These are phyloP conservation scores for Morelia viridis DNA, from an alignment of 2,797 vertebrate species.

Conservation along the genomic window DNA sequence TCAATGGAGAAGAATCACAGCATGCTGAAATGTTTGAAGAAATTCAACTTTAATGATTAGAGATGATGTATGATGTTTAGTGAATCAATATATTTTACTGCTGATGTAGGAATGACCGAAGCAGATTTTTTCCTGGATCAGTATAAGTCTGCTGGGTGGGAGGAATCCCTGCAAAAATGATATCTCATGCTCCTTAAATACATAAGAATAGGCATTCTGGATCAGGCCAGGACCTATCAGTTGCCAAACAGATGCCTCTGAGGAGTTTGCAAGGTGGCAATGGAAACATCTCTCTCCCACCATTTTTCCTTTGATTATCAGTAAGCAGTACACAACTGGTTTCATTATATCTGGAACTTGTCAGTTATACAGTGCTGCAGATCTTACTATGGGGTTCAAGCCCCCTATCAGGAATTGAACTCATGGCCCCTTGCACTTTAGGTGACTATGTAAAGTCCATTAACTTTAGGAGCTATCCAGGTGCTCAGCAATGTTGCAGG, in stretches of 20 bases:
- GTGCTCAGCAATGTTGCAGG: not conserved
- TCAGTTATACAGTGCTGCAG: not conserved
- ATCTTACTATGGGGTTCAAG: not conserved
- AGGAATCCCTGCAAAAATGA: not conserved
- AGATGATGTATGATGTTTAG: not conserved
- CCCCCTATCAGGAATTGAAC: not conserved
- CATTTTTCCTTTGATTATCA: not conserved
- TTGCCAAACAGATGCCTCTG: not conserved
- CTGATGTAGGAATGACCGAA: not conserved
- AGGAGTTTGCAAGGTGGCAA: not conserved
- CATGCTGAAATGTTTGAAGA: not conserved
- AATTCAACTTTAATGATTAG: not conserved
- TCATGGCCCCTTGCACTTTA: not conserved
- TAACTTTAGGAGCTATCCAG: not conserved
- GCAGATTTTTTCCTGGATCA: not conserved
- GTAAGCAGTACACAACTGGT: not conserved
- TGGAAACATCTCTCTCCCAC: not conserved
- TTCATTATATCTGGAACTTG: not conserved
- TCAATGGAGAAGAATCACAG: not conserved
- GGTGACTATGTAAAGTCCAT: not conserved
- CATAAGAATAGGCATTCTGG: not conserved
- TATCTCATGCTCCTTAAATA: not conserved
- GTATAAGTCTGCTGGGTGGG: not conserved
- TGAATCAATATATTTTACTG: not conserved
- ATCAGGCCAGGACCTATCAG: not conserved